Percentiles rank a stretch among this genome's conserved stretches.
Conservation (phyloP, 2,113 vertebrate genomes). For the Phylloscopus trochiloides region DNA sequence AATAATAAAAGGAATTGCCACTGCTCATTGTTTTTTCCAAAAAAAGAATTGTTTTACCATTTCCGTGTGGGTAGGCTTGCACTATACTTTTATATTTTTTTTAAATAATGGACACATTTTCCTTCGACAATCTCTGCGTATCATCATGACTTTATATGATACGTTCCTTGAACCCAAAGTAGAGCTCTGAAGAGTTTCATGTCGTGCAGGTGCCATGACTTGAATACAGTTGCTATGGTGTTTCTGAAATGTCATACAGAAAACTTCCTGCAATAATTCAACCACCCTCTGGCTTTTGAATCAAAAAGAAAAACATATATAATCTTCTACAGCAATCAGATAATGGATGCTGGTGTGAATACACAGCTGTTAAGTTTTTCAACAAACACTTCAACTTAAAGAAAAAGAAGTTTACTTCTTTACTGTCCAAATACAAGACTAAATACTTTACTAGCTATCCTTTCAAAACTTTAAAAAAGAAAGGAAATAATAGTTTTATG, state of each 20-base stretch:
- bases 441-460: not conserved
- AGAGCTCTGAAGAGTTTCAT: not conserved
- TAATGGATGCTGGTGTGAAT: not conserved
- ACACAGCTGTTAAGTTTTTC: not conserved
- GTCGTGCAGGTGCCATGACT: not conserved
- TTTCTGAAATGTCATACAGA: not conserved
- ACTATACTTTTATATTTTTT: not conserved
- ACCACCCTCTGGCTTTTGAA: conserved; percentile 5
- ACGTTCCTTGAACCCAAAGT: conserved; percentile 3
- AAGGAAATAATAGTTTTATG: not conserved
- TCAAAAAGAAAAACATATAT: not conserved
- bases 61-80: not conserved
- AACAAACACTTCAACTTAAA: not conserved
- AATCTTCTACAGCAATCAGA: not conserved
- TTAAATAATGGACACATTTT: not conserved
- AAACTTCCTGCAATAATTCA: not conserved
- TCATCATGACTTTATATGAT: not conserved
- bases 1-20: not conserved
- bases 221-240: conserved; percentile 16
- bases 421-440: not conserved
- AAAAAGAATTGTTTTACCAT: not conserved
- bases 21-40: not conserved
- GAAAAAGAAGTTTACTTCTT: not conserved
- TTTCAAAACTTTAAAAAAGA: not conserved
- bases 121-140: not conserved